Percentiles rank a stretch among this genome's conserved stretches.
These are phyloP conservation scores for Melanotaenia nigrans DNA, from an alignment of 2,797 vertebrate genomes.

Conservation along the genomic window DNA sequence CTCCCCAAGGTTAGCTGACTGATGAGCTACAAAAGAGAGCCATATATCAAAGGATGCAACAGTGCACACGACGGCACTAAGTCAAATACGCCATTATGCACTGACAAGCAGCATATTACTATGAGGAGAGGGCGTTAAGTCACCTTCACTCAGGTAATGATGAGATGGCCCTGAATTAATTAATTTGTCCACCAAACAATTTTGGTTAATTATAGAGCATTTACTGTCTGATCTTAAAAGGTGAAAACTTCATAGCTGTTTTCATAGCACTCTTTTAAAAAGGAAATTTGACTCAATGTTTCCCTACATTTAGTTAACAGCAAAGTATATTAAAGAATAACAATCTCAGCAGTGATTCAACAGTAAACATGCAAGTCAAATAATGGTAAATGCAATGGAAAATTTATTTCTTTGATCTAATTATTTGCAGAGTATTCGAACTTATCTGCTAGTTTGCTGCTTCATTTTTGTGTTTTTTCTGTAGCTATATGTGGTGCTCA, in stretches of 20 bases:
- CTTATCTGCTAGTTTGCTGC: not conserved
- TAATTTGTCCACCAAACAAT: slow-evolving; percentile 27
- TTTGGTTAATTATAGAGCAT: slow-evolving; percentile 10
- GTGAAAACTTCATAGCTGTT: slow-evolving; percentile 1
- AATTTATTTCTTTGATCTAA: not conserved
- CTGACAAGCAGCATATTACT: slow-evolving; percentile 63
- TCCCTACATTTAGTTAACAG: not conserved
- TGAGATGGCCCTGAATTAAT: slow-evolving; percentile 43
- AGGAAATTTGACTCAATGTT: not conserved
- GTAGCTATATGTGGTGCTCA: not conserved
- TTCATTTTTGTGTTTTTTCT: not conserved
- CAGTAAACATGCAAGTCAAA: not conserved
- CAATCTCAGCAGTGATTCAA: not conserved
- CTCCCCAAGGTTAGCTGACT: slow-evolving; percentile 72
- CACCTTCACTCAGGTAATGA: slow-evolving; percentile 60
- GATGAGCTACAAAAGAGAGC: slow-evolving; percentile 63
- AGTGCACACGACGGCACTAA: slow-evolving; percentile 42
- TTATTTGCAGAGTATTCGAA: not conserved
- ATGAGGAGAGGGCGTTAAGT: slow-evolving; percentile 40
- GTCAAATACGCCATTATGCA: slow-evolving; percentile 66
- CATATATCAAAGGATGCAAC: slow-evolving; percentile 73
- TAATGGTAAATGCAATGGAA: not conserved
- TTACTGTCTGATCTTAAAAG: not conserved
- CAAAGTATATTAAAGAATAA: not conserved
- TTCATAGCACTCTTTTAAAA: not conserved